These are phyloP conservation scores for Prionailurus bengalensis DNA, from an alignment of 2,113 vertebrate species.

Conservation along the genomic window DNA sequence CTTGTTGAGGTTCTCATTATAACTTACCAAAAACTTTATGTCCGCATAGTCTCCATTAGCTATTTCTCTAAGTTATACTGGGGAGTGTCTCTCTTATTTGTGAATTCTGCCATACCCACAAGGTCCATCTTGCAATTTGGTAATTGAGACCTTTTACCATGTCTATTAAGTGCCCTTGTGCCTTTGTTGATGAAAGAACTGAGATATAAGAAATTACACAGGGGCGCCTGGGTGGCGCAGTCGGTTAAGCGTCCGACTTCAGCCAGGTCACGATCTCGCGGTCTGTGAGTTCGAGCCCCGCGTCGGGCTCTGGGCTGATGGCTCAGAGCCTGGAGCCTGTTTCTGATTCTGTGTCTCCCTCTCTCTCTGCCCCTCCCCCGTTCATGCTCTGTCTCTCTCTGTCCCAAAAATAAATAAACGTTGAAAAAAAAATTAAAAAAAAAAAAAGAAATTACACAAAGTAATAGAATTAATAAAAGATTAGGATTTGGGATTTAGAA, in stretches of 20 bases:
- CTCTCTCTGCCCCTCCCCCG: too few species aligned
- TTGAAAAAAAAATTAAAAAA: too few species aligned
- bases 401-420: too few species aligned
- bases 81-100: constrained; percentile 54
- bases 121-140: constrained; percentile 13
- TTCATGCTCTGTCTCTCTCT: too few species aligned
- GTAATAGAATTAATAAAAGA: constrained; percentile 60
- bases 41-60: constrained; percentile 44
- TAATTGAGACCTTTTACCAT: background rate
- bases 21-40: constrained; percentile 58
- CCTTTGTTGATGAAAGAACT: constrained; percentile 54
- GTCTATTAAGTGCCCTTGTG: constrained; percentile 13
- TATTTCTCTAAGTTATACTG: constrained; percentile 39
- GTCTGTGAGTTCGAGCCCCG: too few species aligned
- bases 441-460: constrained; percentile 38
- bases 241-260: too few species aligned
- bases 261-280: too few species aligned
- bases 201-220: constrained; percentile 40
- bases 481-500: constrained; percentile 54
- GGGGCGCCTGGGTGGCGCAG: too few species aligned
- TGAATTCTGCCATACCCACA: constrained; percentile 49
- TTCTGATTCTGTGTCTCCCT: too few species aligned
- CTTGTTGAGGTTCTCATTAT: constrained; percentile 60
- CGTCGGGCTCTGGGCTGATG: too few species aligned
- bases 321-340: too few species aligned